Base-by-base conservation (phyloP, 1,140 invertebrate genomes). In the Gonioctena quinquepunctata region DNA sequence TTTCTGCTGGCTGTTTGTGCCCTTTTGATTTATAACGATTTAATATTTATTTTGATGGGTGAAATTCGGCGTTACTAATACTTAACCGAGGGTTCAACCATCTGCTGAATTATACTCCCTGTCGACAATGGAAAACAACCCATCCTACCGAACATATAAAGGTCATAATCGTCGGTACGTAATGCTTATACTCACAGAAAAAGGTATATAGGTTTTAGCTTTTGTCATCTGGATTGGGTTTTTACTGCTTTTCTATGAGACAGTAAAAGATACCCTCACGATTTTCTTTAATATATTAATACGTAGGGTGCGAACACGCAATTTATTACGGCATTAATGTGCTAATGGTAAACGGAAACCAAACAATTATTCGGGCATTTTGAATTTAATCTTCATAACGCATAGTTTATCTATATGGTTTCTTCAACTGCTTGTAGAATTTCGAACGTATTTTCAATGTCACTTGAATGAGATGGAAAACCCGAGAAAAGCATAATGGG, bases 31-130 rank as follows among this genome's bases (percentile, higher is more conserved):
- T 83, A 83, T 82, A 81, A 79, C 80, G 79, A 82, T 83, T 83
- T 83, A 81, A 83, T 83, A 83, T 83, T 83, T 83, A 82, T 83
- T 82, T 83, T 83, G 80, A 82, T 82, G 79, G 81, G 80, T 83
- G 79, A 81, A 82, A 82, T 82, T 82, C 80, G 75, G 81, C 82
- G 81, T 82, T 78, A 81, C 81, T 78, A 82, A 82, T 76, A 76
- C 77, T 73, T 73, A 65, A 25, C 49, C 70, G 72, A 76, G 77
- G 76, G 75, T 73, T 52, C 16, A 33, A 59, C 77, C 80, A 81
- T 78, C 79, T 81, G 79, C 77, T 74, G 73, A 79, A 76, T 80
- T 78, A 78, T 73, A 79, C 76, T 78, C 77, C 68, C 64, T 74
- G 68, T n/a, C n/a, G n/a, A n/a, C n/a, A n/a, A n/a, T n/a, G n/a